Percentiles rank a stretch among this genome's conserved stretches.
These are phyloP conservation scores for Drosophila bifasciata DNA, from an alignment of 1,140 invertebrate species.

Conservation along the genomic window DNA sequence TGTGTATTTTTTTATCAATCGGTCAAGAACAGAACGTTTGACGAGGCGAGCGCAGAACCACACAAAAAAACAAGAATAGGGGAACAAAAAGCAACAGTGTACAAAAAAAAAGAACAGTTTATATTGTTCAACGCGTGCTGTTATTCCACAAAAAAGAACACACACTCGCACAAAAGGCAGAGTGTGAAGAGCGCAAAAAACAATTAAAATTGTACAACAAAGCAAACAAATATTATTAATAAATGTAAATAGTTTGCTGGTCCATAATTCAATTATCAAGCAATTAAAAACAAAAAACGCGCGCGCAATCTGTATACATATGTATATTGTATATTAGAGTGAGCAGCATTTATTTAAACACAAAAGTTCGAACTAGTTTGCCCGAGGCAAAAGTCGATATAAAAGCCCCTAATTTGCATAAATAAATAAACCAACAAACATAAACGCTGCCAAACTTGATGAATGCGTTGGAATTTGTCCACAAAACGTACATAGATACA, in stretches of 20 bases:
- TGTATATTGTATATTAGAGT: constrained; percentile 28
- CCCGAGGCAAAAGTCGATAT: constrained; percentile 41
- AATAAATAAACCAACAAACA: constrained; percentile 76
- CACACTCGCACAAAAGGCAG: constrained; percentile 6
- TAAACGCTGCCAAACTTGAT: constrained; percentile 54
- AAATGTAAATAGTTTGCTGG: constrained; percentile 29
- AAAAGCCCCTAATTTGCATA: constrained; percentile 63
- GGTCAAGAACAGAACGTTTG: constrained; percentile 81
- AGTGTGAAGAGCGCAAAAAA: constrained; percentile 46
- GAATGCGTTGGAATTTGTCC: constrained; percentile 68
- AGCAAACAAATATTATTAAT: constrained; percentile 36
- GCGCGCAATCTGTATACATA: constrained; percentile 8
- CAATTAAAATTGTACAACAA: constrained; percentile 29
- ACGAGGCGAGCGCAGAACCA: constrained; percentile 61
- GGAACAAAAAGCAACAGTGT: constrained; percentile 13
- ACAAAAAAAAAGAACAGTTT: not conserved
- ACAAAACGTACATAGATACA: constrained; percentile 29
- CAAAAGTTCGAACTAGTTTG: constrained; percentile 68
- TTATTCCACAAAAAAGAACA: constrained; percentile 12
- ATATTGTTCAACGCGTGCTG: constrained; percentile 18
- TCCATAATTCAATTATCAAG: constrained; percentile 50
- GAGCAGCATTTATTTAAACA: constrained; percentile 51
- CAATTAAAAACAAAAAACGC: constrained; percentile 34
- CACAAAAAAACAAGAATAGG: constrained; percentile 20
- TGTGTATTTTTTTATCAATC: constrained; percentile 77